Conservation (phyloP, 2,797 vertebrate species). For the Acanthopagrus latus region DNA sequence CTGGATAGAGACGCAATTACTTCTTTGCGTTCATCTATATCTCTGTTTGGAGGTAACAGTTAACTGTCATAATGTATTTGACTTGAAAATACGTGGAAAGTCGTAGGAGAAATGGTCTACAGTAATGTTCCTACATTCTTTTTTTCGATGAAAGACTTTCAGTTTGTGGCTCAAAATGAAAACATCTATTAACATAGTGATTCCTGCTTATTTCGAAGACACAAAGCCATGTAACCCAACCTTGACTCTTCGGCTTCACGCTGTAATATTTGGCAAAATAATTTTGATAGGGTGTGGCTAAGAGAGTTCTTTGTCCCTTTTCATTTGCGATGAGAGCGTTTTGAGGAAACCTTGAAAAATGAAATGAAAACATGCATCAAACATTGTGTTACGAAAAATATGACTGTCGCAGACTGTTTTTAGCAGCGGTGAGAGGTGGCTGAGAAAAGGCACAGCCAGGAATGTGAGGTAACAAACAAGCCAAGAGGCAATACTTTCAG, state of each 20-base stretch:
- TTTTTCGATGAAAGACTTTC: not conserved
- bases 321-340: not conserved
- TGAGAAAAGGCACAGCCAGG: slow-evolving; percentile 3
- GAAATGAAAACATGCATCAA: slow-evolving; percentile 30
- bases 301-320: not conserved
- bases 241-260: slow-evolving; percentile 1
- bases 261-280: slow-evolving; percentile 5
- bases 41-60: not conserved
- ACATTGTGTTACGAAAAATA: not conserved
- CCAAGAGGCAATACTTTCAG: slow-evolving; percentile 15
- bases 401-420: slow-evolving; percentile 1
- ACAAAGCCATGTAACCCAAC: not conserved
- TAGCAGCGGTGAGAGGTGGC: not conserved
- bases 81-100: not conserved
- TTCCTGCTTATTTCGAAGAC: slow-evolving; percentile 38
- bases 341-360: slow-evolving; percentile 22
- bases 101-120: not conserved
- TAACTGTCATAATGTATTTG: slow-evolving; percentile 11
- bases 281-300: not conserved
- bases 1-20: not conserved
- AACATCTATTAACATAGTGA: not conserved
- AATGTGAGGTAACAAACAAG: slow-evolving; percentile 26
- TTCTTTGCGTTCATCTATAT: not conserved
- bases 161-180: slow-evolving; percentile 18
- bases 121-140: not conserved